Evolutionary conservation across 2,797 vertebrate genomes (phyloP), one percentile per base, ranked within the genome.

Genomic region (Pampus argenteus): DNA sequence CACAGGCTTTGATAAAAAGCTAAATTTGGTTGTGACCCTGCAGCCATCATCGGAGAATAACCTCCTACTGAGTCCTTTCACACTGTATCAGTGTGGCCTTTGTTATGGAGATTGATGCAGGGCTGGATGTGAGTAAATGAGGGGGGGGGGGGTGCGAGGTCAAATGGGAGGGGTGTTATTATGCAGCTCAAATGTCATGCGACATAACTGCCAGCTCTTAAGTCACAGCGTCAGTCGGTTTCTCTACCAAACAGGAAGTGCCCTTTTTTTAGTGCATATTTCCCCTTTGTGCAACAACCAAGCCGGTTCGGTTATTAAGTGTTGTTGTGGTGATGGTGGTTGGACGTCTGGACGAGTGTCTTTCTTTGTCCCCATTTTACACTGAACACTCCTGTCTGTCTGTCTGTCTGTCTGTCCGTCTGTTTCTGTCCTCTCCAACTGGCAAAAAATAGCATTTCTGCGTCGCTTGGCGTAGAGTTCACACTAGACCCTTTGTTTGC

Each of bases 81-180:
- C 81, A 86, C 85, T 86, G 83, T 79, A 89, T 90, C 83, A 90
- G 51, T 74, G 86, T 64, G 75, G 69, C 77, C 82, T 91, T 90
- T 93, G 89, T 91, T 85, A 86, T 91, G 87, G 84, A 89, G 86
- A 89, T 82, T 63, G 80, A 82, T 87, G 87, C 79, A 78, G 76
- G 85, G 81, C 76, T 74, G 76, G 78, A 82, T 77, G 83, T 71
- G 79, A 83, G 82, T 77, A 40, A 52, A 64, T 42, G 9, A 31
- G 28, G 13, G 9, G 45, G 15, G 10, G 4, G 44, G 31, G 50
- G 36, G 48, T 7, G 40, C 0, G 66, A 80, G 80, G 84, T 88
- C 79, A 87, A 81, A 80, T 66, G 74, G 81, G 86, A 84, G 81
- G 88, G 81, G 62, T 47, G 36, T 86, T 65, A 76, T 85, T 85